A percentile compares a stretch with the other conserved stretches of the same genome.
Conservation (phyloP, 1,140 invertebrate species). For the Drosophila leontia region DNA sequence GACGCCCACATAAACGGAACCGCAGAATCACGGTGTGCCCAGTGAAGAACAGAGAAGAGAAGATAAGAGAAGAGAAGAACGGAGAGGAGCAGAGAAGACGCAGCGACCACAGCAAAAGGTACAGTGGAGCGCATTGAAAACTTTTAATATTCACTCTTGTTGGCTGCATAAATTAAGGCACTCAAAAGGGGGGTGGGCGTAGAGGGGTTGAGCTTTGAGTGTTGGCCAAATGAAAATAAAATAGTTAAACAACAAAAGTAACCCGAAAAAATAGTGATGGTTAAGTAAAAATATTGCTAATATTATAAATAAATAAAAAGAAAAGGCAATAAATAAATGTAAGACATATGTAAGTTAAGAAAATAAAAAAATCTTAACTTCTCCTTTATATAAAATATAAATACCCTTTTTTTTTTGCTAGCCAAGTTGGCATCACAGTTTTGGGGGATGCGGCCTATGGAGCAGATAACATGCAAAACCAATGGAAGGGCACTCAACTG, state of each 20-base stretch:
- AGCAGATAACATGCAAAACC: conserved; percentile 72
- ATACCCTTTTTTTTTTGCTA: no score
- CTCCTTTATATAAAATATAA: neutral
- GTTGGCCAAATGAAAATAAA: conserved; percentile 43
- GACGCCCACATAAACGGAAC: conserved; percentile 47
- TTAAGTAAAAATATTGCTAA: no score
- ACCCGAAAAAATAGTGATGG: neutral
- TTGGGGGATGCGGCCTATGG: conserved; percentile 22
- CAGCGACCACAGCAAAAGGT: conserved; percentile 56
- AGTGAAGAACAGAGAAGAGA: conserved; percentile 6
- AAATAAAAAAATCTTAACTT: neutral
- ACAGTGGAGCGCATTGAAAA: conserved; percentile 70
- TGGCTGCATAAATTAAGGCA: conserved; percentile 77
- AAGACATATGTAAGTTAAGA: neutral
- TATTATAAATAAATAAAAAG: neutral
- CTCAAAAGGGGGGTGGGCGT: conserved; percentile 27
- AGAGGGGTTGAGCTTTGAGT: neutral
- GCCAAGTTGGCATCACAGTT: neutral
- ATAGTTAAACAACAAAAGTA: conserved; percentile 49
- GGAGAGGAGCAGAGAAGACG: conserved; percentile 5
- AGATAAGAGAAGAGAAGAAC: neutral
- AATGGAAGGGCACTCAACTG: conserved; percentile 74
- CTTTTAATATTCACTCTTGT: conserved; percentile 81
- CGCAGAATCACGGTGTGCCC: conserved; percentile 33
- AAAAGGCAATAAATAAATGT: neutral